Conservation (phyloP, 2,888 invertebrate species). For the Girardia tigrina region DNA sequence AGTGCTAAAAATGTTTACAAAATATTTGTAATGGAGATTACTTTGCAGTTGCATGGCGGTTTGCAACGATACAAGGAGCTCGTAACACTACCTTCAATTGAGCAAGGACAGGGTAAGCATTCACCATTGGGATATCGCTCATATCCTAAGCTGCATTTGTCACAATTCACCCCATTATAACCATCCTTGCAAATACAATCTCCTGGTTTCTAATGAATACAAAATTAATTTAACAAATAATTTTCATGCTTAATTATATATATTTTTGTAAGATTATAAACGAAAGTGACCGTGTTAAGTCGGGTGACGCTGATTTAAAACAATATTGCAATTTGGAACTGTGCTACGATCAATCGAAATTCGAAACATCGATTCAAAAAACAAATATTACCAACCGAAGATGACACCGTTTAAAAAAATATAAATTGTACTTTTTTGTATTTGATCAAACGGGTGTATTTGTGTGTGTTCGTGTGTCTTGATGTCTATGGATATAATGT, state of each 20-base stretch:
- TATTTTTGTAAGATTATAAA: no score
- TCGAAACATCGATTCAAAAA: not conserved
- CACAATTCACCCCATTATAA: constrained; percentile 57
- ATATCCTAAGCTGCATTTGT: constrained; percentile 33
- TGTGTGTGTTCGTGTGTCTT: constrained; percentile 12
- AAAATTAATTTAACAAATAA: no score
- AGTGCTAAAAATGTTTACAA: not conserved
- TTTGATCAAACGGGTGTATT: not conserved
- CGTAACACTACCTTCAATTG: constrained; percentile 55
- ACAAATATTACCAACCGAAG: not conserved
- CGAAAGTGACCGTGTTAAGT: no score
- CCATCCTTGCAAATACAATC: constrained; percentile 69
- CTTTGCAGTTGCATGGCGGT: constrained; percentile 61
- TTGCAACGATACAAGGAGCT: constrained; percentile 52
- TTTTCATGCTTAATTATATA: no score
- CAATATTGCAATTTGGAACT: no score
- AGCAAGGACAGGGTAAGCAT: constrained; percentile 50
- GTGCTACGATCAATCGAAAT: not conserved
- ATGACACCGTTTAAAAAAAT: not conserved
- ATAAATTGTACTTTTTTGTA: not conserved
- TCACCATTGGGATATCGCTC: constrained; percentile 42
- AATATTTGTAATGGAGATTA: constrained; percentile 39
- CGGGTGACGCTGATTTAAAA: no score
- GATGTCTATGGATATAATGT: not conserved
- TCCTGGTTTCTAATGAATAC: constrained; percentile 57